Base-by-base conservation (phyloP, 2,888 invertebrate species). In the Epinotia demarniana region DNA sequence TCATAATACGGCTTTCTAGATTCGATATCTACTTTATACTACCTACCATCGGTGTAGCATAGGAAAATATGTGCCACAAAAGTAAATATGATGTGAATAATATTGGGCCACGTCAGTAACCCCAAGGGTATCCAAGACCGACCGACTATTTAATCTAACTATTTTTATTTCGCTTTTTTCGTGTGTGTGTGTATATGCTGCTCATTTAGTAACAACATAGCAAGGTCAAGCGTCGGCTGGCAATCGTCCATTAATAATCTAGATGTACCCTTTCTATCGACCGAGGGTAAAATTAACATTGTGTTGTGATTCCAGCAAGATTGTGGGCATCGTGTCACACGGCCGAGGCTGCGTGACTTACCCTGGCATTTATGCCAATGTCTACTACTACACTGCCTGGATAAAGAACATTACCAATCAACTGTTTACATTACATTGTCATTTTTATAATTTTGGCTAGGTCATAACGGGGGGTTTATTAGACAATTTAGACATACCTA, bases 311-410 rank as follows among this genome's bases (percentile, higher is more conserved):
- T 83, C 72, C 79, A 86, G 86, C 4, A 46, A 77, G 39, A 27
- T 86, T 46, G 84, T 87, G 8, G 87, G 86, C 9, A 81, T 86
- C 16, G 82, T 85, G 0, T 87, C 87, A 0, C 83, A 85, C 57
- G 87, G 87, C 1, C 77, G 73, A 13, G 82, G 82, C 0, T 87
- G 87, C 74, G 80, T 78, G 3, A 49, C 66, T 8, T n/a, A 64
- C 0, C 86, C 86, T 13, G 81, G 83, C 5, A 77, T 86, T 19
- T 87, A 86, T 69, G 77, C 81, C 2, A 86, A 84, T 43, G 82
- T 86, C 55, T 80, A 79, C 58, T 80, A 80, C 70, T 82, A 81
- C 72, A 79, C 69, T 43, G 53, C 62, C 0, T 86, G 86, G 86
- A 85, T 86, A 61, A 23, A 73, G 3, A 68, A n/a, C 9, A 80